Conservation (phyloP, 2,797 vertebrate species). For the Propithecus perrieri region DNA sequence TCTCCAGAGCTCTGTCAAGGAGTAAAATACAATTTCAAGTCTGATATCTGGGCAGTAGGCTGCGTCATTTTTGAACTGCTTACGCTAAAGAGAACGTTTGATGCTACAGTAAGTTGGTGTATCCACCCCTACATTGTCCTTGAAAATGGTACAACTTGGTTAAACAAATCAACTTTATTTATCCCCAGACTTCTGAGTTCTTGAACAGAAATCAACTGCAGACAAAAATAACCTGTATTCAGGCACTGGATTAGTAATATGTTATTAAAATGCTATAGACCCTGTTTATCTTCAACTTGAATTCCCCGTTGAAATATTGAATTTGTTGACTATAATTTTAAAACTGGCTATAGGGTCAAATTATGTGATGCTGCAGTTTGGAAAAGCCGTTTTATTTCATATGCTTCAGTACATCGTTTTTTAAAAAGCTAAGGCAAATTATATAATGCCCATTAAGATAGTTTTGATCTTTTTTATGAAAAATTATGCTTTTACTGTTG, state of each 20-base stretch:
- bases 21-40: conserved; percentile 98
- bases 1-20: conserved; percentile 99
- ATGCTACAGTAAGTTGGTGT: conserved; percentile 93
- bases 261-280: conserved; percentile 10
- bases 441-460: background rate
- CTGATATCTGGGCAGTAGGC: conserved; percentile 99
- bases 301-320: conserved; percentile 35
- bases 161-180: conserved; percentile 11
- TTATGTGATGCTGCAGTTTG: background rate
- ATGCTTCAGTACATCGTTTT: background rate
- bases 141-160: background rate
- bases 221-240: background rate
- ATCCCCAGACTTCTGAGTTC: conserved; percentile 50
- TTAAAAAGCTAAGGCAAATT: conserved; percentile 3
- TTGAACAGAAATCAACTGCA: conserved; percentile 9
- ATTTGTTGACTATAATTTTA: conserved; percentile 48
- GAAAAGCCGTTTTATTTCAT: conserved; percentile 32
- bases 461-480: background rate
- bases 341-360: background rate
- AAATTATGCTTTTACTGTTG: background rate
- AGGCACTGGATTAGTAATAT: background rate
- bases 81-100: conserved; percentile 97
- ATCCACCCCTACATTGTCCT: background rate
- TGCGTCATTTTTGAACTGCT: conserved; percentile 97
- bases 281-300: conserved; percentile 29